phyloP scores from a whole-genome alignment of 2,113 vertebrate species.

The Otus sunia region DNA sequence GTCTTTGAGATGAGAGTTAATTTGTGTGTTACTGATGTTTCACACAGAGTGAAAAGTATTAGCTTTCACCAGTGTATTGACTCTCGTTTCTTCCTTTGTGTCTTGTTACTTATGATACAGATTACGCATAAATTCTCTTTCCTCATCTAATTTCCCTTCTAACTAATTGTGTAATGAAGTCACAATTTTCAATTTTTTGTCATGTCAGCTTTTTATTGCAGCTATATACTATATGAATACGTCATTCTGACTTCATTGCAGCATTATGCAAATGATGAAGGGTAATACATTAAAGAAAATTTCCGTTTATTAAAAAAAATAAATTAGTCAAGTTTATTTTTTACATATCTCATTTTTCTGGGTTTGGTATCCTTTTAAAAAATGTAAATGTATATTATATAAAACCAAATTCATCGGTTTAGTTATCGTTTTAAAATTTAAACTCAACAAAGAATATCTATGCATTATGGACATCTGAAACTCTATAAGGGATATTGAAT shows the following conservation, averaged over 20 bases:
- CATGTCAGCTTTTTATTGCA: neutral
- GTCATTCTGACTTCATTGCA: neutral
- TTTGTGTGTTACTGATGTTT: neutral
- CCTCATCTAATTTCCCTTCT: neutral
- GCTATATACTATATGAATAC: neutral
- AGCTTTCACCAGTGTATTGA: neutral
- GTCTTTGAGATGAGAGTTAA: neutral
- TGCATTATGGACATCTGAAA: neutral
- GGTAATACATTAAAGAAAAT: neutral
- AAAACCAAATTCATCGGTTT: neutral
- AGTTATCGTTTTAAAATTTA: neutral
- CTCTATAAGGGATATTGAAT: neutral
- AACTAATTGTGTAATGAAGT: neutral
- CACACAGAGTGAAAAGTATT: neutral
- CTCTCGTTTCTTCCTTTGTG: neutral
- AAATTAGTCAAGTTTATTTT: neutral
- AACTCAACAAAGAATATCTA: rapidly evolving
- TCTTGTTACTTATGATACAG: neutral
- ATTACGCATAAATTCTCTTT: neutral
- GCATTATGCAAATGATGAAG: neutral
- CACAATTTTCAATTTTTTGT: neutral
- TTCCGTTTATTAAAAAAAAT: neutral
- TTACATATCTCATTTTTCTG: neutral
- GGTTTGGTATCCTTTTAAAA: neutral
- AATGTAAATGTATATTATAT: neutral